Percentiles rank a stretch among this genome's conserved stretches.
phyloP scores from a whole-genome alignment of 2,797 vertebrate species.

The Brachyalestes nurse region DNA sequence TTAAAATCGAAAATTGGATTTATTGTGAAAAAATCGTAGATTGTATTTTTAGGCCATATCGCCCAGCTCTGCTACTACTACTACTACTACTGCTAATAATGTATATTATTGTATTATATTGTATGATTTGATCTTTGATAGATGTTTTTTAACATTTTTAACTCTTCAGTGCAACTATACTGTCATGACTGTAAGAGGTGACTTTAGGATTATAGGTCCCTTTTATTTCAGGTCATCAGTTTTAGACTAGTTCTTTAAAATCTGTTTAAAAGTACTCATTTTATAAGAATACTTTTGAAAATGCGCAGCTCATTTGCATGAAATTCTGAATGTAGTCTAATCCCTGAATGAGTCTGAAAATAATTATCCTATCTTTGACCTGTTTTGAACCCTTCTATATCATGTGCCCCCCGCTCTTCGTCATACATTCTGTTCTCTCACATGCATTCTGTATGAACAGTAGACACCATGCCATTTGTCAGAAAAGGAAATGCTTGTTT shows the following conservation, averaged over 20 bases:
- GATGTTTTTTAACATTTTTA: too few relatives aligned
- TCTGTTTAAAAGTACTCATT: background rate
- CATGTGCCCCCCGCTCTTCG: background rate
- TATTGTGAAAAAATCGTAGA: too few relatives aligned
- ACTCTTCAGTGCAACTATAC: too few relatives aligned
- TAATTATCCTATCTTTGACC: conserved; percentile 5
- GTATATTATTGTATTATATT: too few relatives aligned
- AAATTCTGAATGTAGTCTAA: background rate
- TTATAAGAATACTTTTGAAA: background rate
- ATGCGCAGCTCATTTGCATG: too few relatives aligned
- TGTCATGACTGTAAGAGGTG: conserved; percentile 3
- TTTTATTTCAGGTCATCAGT: background rate
- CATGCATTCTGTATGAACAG: conserved; percentile 28
- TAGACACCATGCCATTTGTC: conserved; percentile 26
- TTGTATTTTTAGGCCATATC: too few relatives aligned
- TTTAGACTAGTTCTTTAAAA: background rate
- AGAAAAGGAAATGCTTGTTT: conserved; percentile 25
- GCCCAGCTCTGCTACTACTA: too few relatives aligned
- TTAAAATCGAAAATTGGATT: too few relatives aligned
- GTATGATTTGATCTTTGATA: too few relatives aligned
- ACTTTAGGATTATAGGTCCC: too few relatives aligned
- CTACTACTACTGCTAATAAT: too few relatives aligned
- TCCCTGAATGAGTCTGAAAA: background rate
- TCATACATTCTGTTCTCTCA: conserved; percentile 34
- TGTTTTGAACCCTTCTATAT: background rate